Conservation (phyloP, 2,797 vertebrate species). For the Rhinophrynus dorsalis region DNA sequence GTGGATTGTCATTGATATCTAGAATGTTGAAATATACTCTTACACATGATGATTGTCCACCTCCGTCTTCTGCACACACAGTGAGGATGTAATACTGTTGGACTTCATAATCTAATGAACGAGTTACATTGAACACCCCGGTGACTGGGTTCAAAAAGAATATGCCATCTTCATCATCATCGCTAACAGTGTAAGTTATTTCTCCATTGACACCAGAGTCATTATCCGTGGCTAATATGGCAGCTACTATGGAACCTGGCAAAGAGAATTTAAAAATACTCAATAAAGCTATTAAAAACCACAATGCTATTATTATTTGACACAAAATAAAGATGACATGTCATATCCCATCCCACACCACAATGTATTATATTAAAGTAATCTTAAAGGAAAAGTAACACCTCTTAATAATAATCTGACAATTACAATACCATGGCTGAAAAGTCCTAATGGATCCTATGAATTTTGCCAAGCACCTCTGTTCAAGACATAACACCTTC, state of each 20-base stretch:
- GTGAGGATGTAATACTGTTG: conserved; percentile 91
- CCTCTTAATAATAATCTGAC: no score
- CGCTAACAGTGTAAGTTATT: conserved; percentile 86
- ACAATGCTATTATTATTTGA: no score
- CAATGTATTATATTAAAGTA: no score
- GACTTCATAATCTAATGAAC: conserved; percentile 81
- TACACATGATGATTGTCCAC: conserved; percentile 78
- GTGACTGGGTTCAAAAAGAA: conserved; percentile 93
- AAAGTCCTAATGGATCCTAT: no score
- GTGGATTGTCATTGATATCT: conserved; percentile 89
- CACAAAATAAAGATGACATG: no score
- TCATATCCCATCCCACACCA: no score
- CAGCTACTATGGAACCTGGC: conserved; percentile 92
- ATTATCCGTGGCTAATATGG: conserved; percentile 89
- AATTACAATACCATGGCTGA: no score
- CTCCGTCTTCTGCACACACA: conserved; percentile 82
- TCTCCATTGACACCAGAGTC: conserved; percentile 91
- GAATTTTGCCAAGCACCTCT: no score
- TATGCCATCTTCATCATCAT: conserved; percentile 86
- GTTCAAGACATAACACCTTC: no score
- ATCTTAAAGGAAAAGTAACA: no score
- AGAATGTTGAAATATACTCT: conserved; percentile 94
- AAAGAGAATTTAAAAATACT: background rate
- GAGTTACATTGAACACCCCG: conserved; percentile 92
- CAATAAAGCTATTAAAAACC: no score